phyloP scores from a whole-genome alignment of 2,113 vertebrate species.

The Patagioenas fasciata region DNA sequence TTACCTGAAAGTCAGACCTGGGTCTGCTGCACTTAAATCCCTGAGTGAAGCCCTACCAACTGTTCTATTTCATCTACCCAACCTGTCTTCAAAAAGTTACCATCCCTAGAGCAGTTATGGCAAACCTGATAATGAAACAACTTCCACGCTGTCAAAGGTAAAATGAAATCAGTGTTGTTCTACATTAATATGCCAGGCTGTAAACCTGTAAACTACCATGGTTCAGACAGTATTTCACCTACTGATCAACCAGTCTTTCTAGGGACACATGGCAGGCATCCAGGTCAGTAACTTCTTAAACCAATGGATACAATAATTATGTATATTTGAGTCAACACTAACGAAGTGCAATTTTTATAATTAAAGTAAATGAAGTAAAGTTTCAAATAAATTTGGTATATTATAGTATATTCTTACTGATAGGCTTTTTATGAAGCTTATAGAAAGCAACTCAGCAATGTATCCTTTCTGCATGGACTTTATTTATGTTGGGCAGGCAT shows the following conservation, averaged over 20 bases:
- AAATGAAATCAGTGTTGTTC: background rate
- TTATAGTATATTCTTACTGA: background rate
- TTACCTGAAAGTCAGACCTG: background rate
- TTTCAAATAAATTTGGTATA: background rate
- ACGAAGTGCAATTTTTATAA: background rate
- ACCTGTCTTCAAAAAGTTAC: background rate
- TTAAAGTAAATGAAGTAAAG: background rate
- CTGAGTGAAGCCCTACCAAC: background rate
- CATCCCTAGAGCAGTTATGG: background rate
- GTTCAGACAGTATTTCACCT: background rate
- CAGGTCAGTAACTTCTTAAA: background rate
- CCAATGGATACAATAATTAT: background rate
- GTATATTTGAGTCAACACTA: background rate
- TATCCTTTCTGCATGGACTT: background rate
- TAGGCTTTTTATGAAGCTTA: background rate
- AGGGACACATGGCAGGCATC: background rate
- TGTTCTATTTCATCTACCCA: background rate
- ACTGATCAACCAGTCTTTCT: background rate
- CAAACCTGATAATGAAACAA: background rate
- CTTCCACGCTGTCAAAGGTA: background rate
- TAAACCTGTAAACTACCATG: background rate
- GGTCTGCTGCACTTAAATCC: background rate
- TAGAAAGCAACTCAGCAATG: background rate
- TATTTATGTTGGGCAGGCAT: background rate
- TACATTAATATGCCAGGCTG: background rate